Base-by-base conservation (phyloP, 2,888 invertebrate genomes). In the Orchesellides sinensis region DNA sequence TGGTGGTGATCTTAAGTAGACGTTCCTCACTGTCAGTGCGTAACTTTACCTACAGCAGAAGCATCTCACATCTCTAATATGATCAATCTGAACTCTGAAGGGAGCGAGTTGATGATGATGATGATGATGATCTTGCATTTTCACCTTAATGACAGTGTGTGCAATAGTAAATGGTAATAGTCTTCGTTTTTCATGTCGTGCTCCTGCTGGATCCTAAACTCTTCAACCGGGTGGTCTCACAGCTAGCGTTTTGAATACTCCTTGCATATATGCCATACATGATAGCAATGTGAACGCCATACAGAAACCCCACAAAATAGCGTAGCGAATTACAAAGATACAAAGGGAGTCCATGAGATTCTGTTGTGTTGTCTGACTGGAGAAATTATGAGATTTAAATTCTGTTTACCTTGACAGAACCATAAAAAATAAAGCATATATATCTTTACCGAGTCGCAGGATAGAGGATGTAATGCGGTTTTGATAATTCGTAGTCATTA, bases 71-170 rank as follows among this genome's bases (percentile, higher is more conserved):
- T n/a, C n/a, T n/a, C n/a, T n/a, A 47, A n/a, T n/a, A n/a, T 47
- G n/a, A n/a, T 35, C 21, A n/a, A 47, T n/a, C 21, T 2, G 5
- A 54, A 17, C 54, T 6, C 25, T 8, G 12, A 12, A 54, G 54
- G 25, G 19, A 49, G 73, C 10, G 23, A n/a, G 23, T 21, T 61
- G 61, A 21, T 49, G 23, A 49, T 74, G 19, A 66, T 17, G 49
- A 54, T 40, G 68, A 68, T 32, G 68, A 77, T 77, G 80, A 80
- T 54, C 65, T 80, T 80, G 80, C 80, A 73, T 73, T 73, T 80
- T 80, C 73, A 21, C 29, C 40, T 65, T 80, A 80, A 80, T 80
- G 72, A 80, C 80, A 73, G 59, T 66, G 54, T 65, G 72, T 45
- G 65, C 80, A 80, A 47, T 66, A 65, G 72, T 65, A 66, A 80